Percentiles rank a stretch among this genome's conserved stretches.
These are phyloP conservation scores for Drosophila cracens DNA, from an alignment of 2,888 invertebrate species.

Conservation along the genomic window DNA sequence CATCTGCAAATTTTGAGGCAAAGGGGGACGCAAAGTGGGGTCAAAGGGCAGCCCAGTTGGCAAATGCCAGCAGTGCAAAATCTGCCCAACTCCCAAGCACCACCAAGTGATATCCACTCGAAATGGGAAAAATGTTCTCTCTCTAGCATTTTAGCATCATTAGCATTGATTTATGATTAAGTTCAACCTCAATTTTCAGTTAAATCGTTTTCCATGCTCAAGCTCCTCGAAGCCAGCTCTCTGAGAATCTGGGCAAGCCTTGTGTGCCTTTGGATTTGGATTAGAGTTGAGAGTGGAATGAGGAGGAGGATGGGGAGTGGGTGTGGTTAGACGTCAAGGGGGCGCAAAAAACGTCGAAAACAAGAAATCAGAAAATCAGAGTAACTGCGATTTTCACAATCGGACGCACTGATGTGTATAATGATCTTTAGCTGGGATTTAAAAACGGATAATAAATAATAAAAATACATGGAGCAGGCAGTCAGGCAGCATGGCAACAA, in stretches of 20 bases:
- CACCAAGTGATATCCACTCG: constrained; percentile 72
- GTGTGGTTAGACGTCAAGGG: constrained; percentile 16
- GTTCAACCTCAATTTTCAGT: constrained; percentile 84
- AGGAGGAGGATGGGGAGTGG: constrained; percentile 17
- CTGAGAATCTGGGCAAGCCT: constrained; percentile 25
- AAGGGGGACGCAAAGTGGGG: constrained; percentile 9
- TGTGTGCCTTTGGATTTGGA: constrained; percentile 31
- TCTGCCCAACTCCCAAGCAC: constrained; percentile 46
- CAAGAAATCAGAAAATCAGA: constrained; percentile 79
- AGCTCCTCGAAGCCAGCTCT: constrained; percentile 30
- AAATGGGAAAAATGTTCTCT: constrained; percentile 65
- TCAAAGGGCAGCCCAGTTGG: constrained; percentile 50
- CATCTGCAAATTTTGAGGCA: constrained; percentile 67
- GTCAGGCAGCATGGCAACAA: constrained; percentile 21
- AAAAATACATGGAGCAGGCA: constrained; percentile 72
- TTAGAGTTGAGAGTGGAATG: constrained; percentile 13
- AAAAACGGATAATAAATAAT: constrained; percentile 82
- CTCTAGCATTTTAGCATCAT: constrained; percentile 84
- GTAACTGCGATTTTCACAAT: constrained; percentile 83
- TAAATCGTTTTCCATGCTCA: constrained; percentile 78
- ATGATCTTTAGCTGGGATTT: constrained; percentile 81
- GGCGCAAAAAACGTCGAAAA: constrained; percentile 66
- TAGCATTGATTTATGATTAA: constrained; percentile 85
- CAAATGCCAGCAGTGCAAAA: constrained; percentile 76
- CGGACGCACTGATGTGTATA: constrained; percentile 82